A percentile compares a stretch with the other conserved stretches of the same genome.
Evolutionary conservation across 2,113 vertebrate species (phyloP).

Genomic region (Archocentrus centrarchus): DNA sequence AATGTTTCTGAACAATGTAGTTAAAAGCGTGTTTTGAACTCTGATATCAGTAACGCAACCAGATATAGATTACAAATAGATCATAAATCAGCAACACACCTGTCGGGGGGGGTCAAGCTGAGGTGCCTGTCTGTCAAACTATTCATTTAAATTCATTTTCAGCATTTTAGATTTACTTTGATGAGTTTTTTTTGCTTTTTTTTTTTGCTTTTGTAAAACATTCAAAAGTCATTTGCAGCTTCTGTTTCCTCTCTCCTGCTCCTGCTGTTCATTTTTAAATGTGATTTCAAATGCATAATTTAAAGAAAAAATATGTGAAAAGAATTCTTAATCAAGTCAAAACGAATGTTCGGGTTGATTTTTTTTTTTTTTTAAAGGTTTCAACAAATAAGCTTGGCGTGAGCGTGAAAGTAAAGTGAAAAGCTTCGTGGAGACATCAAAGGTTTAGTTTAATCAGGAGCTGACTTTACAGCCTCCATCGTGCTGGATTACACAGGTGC

Average conservation of each 20-base stretch:
- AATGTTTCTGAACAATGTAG: not conserved
- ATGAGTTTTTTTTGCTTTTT: not conserved
- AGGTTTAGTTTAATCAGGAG: conserved; percentile 20
- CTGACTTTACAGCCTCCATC: conserved; percentile 32
- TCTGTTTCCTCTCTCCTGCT: not conserved
- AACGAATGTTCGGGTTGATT: not conserved
- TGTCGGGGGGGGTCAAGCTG: not conserved
- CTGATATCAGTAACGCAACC: not conserved
- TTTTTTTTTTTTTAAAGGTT: too few relatives aligned
- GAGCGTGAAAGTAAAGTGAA: not conserved
- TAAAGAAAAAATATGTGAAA: not conserved
- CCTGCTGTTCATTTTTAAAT: not conserved
- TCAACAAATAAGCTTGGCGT: not conserved
- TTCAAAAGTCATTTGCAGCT: not conserved
- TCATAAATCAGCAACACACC: not conserved
- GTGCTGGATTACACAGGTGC: not conserved
- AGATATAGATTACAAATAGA: not conserved
- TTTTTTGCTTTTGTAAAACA: not conserved
- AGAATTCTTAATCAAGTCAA: not conserved
- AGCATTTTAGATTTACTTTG: not conserved
- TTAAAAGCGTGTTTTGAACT: not conserved
- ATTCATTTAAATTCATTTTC: too few relatives aligned
- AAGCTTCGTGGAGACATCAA: not conserved
- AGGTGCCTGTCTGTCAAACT: not conserved
- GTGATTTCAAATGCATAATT: not conserved